phyloP scores from a whole-genome alignment of 2,113 vertebrate genomes.

The Callorhinus ursinus region DNA sequence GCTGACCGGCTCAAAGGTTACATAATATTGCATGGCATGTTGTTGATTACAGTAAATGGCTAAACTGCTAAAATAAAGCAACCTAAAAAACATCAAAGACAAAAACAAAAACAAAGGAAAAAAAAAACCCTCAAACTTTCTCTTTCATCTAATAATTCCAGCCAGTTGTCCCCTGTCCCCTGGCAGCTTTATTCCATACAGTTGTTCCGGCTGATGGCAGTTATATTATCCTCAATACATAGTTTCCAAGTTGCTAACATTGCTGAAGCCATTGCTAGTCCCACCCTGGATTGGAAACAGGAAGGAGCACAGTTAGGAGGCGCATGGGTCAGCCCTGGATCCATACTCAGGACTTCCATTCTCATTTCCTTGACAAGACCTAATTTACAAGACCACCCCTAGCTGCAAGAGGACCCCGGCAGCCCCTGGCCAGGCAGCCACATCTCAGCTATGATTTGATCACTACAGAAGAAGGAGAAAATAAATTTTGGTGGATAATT shows the following conservation, averaged over 20 bases:
- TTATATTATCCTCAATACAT: neutral
- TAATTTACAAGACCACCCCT: neutral
- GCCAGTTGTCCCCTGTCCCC: neutral
- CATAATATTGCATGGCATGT: neutral
- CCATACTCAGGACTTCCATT: neutral
- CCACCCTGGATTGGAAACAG: neutral
- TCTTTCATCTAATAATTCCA: neutral
- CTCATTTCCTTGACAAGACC: neutral
- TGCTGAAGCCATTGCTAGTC: neutral
- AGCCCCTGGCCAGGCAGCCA: neutral
- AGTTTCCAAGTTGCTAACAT: neutral
- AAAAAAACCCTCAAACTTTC: neutral
- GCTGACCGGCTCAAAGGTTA: neutral
- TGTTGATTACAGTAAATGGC: neutral
- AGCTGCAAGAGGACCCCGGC: neutral
- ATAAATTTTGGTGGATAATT: neutral
- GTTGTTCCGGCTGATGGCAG: neutral
- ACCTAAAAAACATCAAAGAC: neutral
- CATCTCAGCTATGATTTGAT: neutral
- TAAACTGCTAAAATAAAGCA: neutral
- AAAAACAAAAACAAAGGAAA: neutral
- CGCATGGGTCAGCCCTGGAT: accelerated
- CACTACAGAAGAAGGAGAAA: neutral
- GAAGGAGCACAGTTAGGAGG: neutral
- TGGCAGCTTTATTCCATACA: neutral